Evolutionary conservation across 2,888 invertebrate genomes (phyloP).

Genomic region (Eristalinus sepulchralis): DNA sequence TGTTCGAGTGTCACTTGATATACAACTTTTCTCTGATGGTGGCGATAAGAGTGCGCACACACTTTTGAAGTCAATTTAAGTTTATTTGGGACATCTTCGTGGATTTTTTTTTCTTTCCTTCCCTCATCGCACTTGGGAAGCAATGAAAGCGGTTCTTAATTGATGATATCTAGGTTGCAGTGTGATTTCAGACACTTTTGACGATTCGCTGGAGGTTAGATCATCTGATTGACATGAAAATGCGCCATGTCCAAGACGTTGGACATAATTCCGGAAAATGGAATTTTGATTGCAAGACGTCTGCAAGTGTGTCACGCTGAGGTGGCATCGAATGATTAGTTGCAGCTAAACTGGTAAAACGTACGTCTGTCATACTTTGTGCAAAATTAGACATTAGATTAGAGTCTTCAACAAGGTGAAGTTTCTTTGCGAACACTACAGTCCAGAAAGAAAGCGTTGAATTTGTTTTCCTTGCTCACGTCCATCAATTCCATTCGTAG

Average conservation of each 20-base stretch:
- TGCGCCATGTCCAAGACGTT: background rate
- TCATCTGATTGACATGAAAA: background rate
- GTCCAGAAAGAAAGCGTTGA: too few relatives aligned
- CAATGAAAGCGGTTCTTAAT: background rate
- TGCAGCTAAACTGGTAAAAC: too few relatives aligned
- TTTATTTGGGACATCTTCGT: slow-evolving; percentile 27
- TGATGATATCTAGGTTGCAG: background rate
- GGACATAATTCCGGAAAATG: background rate
- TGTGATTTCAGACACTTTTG: background rate
- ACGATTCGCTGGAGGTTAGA: background rate
- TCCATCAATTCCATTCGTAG: too few relatives aligned
- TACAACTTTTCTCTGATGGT: slow-evolving; percentile 24
- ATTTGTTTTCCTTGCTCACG: too few relatives aligned
- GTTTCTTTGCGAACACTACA: too few relatives aligned
- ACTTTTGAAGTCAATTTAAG: slow-evolving; percentile 25
- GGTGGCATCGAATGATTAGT: too few relatives aligned
- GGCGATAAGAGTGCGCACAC: slow-evolving; percentile 39
- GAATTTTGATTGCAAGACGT: too few relatives aligned
- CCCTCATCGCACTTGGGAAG: slow-evolving; percentile 3
- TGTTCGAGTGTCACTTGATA: slow-evolving; percentile 43
- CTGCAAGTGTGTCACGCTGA: too few relatives aligned
- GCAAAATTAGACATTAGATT: too few relatives aligned
- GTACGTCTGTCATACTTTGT: too few relatives aligned
- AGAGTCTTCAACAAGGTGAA: too few relatives aligned
- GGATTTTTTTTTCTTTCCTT: background rate